Evolutionary conservation across 2,888 invertebrate genomes (phyloP).

Genomic region (Belgica antarctica): DNA sequence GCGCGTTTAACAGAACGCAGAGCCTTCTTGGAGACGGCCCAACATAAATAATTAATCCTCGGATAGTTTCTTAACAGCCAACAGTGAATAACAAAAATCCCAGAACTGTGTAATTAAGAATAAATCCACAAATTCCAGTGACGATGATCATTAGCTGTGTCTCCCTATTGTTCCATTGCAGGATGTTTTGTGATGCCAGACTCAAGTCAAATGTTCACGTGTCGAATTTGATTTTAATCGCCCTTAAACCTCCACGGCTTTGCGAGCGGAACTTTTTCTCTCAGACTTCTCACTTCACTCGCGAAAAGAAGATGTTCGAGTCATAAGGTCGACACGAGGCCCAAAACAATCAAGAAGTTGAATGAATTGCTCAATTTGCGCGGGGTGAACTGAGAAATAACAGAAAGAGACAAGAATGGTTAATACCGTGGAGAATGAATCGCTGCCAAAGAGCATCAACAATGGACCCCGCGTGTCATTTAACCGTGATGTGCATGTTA

Average conservation of each 20-base stretch:
- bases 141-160: too few relatives aligned
- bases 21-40: too few relatives aligned
- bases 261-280: not conserved
- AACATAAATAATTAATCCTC: too few relatives aligned
- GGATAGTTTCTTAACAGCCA: too few relatives aligned
- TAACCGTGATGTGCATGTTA: slow-evolving; percentile 87
- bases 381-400: not conserved
- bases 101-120: too few relatives aligned
- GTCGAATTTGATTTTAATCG: not conserved
- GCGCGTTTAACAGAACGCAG: too few relatives aligned
- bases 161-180: not conserved
- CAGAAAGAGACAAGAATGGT: slow-evolving; percentile 39
- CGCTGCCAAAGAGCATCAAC: slow-evolving; percentile 50
- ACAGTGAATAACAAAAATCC: too few relatives aligned
- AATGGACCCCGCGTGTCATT: slow-evolving; percentile 76
- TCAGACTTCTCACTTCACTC: not conserved
- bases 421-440: slow-evolving; percentile 49
- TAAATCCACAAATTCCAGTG: too few relatives aligned
- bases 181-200: slow-evolving; percentile 4
- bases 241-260: too few relatives aligned
- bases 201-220: too few relatives aligned
- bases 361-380: not conserved
- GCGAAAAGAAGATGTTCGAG: not conserved
- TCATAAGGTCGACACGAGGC: too few relatives aligned
- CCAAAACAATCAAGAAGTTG: not conserved